phyloP scores from a whole-genome alignment of 2,113 vertebrate species.

The Desmodus rotundus region DNA sequence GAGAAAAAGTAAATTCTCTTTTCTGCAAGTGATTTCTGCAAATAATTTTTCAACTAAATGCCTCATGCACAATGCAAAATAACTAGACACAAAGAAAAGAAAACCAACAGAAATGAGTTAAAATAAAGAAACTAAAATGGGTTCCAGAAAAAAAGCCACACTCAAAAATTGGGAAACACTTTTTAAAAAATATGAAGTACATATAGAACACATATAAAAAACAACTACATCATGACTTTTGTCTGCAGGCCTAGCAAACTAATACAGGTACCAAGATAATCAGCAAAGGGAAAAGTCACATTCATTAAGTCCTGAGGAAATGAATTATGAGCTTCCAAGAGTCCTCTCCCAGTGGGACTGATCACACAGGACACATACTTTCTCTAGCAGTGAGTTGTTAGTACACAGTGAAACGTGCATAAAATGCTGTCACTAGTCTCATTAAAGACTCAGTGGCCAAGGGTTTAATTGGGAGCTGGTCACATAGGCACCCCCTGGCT shows the following conservation, averaged over 20 bases:
- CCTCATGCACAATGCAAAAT: neutral
- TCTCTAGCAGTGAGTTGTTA: neutral
- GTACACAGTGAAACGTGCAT: neutral
- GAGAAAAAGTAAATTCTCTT: neutral
- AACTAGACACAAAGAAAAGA: neutral
- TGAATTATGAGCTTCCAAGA: neutral
- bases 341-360: neutral
- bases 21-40: neutral
- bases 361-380: neutral
- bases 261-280: neutral
- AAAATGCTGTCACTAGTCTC: neutral
- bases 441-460: neutral
- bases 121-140: neutral
- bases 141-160: neutral
- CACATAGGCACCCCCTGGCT: neutral
- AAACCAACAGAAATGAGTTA: neutral
- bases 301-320: neutral
- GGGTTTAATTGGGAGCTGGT: neutral
- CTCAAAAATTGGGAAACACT: accelerated
- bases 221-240: neutral
- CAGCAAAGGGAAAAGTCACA: neutral
- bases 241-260: neutral
- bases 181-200: neutral
- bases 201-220: neutral
- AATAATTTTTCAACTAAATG: neutral